Evolutionary conservation across 2,888 invertebrate species (phyloP).

Genomic region (Dicycla oo): DNA sequence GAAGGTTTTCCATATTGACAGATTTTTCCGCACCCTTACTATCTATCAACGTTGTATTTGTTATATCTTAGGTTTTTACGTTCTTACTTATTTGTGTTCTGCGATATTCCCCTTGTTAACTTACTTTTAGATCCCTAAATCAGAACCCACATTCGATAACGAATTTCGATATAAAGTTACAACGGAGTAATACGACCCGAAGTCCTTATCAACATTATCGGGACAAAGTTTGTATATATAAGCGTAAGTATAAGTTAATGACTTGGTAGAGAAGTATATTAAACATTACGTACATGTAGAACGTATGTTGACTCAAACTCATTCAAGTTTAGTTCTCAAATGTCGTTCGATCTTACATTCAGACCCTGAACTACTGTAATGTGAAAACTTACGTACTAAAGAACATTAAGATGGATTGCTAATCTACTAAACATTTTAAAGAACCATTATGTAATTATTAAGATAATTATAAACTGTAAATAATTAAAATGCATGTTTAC

Average conservation of each 20-base stretch:
- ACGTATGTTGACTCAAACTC: slow-evolving; percentile 24
- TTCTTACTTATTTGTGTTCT: too few relatives aligned
- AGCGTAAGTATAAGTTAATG: background rate
- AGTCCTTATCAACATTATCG: background rate
- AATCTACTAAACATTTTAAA: background rate
- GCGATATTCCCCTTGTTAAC: background rate
- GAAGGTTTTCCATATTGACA: too few relatives aligned
- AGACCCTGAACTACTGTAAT: slow-evolving; percentile 66
- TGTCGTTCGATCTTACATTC: slow-evolving; percentile 60
- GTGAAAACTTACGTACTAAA: slow-evolving; percentile 56
- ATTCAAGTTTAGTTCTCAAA: too few relatives aligned
- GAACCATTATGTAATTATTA: background rate
- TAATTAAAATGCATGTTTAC: too few relatives aligned
- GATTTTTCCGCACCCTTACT: too few relatives aligned
- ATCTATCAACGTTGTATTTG: too few relatives aligned
- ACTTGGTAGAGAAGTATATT: background rate
- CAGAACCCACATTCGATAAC: background rate
- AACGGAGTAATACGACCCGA: background rate
- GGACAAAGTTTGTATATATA: background rate
- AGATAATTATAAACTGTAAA: too few relatives aligned
- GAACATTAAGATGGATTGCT: slow-evolving; percentile 10
- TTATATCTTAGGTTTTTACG: too few relatives aligned
- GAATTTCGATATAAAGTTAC: background rate
- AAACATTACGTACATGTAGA: slow-evolving; percentile 6
- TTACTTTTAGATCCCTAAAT: background rate